phyloP scores from a whole-genome alignment of 2,113 vertebrate genomes.

The Ptychochromis oligacanthus region DNA sequence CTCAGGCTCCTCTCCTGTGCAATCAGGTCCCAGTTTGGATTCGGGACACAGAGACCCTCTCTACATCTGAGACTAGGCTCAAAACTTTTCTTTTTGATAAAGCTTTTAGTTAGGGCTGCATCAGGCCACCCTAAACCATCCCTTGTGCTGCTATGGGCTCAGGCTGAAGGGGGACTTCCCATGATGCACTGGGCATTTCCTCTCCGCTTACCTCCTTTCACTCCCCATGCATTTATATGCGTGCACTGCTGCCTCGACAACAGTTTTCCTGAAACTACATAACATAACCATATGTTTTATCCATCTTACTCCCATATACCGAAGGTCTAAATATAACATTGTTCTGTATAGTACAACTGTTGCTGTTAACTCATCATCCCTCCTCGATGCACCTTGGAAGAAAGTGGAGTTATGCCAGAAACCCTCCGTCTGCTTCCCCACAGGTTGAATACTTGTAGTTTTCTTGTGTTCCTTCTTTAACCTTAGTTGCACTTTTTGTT shows the following conservation, averaged over 20 bases:
- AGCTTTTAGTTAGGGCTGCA: not conserved
- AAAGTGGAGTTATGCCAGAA: not conserved
- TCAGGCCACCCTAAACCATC: not conserved
- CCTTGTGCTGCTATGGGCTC: not conserved
- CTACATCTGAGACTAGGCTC: too few species aligned
- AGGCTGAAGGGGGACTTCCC: not conserved
- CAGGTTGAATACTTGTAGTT: too few species aligned
- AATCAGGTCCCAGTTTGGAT: too few species aligned
- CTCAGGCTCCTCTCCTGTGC: too few species aligned
- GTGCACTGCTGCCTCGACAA: not conserved
- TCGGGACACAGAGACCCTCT: too few species aligned
- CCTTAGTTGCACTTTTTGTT: too few species aligned
- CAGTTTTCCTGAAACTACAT: not conserved
- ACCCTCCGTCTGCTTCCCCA: not conserved
- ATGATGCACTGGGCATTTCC: not conserved
- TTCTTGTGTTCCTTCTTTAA: too few species aligned
- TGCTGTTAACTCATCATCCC: not conserved
- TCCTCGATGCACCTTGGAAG: not conserved
- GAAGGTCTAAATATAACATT: not conserved
- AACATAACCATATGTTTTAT: not conserved
- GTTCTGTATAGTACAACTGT: not conserved
- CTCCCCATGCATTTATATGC: not conserved
- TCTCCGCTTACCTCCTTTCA: not conserved
- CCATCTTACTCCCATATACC: not conserved
- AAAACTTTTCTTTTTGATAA: too few species aligned